Evolutionary conservation across 2,113 vertebrate genomes (phyloP).

Genomic region (Triplophysa siluroides): DNA sequence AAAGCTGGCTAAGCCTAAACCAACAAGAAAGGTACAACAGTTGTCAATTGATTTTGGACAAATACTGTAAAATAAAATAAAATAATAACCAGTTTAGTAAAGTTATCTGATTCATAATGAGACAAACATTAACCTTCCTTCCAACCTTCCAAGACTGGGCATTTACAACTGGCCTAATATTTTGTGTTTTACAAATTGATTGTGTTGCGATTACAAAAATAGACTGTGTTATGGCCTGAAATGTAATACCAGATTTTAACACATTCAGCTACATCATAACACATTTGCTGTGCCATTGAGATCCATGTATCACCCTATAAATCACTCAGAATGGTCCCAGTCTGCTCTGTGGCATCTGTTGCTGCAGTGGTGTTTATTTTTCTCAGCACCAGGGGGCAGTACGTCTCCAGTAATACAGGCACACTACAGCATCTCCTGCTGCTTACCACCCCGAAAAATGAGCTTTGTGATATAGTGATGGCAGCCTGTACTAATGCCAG

Average conservation of each 20-base stretch:
- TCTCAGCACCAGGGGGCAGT: conserved; percentile 73
- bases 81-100: no score
- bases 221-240: not conserved
- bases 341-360: conserved; percentile 46
- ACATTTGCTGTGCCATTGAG: conserved; percentile 17
- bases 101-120: no score
- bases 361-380: conserved; percentile 53
- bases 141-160: no score
- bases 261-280: not conserved
- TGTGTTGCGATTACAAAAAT: conserved; percentile 14
- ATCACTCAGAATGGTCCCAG: conserved; percentile 18
- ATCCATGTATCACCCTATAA: conserved; percentile 11
- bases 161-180: no score
- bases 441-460: conserved; percentile 66
- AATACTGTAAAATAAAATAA: no score
- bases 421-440: conserved; percentile 29
- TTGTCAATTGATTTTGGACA: no score
- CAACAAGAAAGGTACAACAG: no score
- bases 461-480: conserved; percentile 70
- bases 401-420: conserved; percentile 49
- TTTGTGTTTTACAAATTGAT: not conserved
- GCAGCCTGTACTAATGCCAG: conserved; percentile 70
- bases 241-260: not conserved
- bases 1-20: no score
- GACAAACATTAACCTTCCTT: no score